Conservation (phyloP, 1,140 invertebrate species). For the Trinorchestia longiramus region DNA sequence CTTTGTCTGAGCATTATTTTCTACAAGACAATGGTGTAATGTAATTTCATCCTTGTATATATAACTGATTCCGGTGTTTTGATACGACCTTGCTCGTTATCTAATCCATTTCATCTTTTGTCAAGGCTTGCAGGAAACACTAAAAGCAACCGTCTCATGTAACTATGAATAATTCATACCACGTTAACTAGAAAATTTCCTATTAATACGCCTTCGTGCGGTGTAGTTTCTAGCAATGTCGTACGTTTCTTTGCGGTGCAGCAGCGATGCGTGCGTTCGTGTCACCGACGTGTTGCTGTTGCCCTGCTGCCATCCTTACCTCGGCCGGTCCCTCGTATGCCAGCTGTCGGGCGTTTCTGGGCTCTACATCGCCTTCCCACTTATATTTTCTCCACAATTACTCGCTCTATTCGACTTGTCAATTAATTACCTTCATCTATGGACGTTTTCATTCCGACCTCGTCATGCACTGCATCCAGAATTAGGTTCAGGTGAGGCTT, state of each 20-base stretch:
- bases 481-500: neutral
- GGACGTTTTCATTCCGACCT: neutral
- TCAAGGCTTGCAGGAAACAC: neutral
- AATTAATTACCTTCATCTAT: neutral
- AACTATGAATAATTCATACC: neutral
- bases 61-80: neutral
- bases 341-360: neutral
- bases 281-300: neutral
- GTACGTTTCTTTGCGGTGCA: neutral
- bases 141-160: neutral
- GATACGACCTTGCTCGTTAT: neutral
- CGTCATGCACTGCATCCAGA: too few species aligned
- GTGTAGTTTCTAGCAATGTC: too few species aligned
- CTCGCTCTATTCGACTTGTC: neutral
- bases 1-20: neutral
- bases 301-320: neutral
- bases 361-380: neutral
- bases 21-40: neutral
- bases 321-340: neutral
- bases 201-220: neutral
- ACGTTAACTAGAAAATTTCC: neutral
- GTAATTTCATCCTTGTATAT: neutral
- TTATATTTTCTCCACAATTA: neutral
- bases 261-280: neutral
- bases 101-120: neutral